Evolutionary conservation across 2,113 vertebrate species (phyloP), one percentile per base, ranked within the genome.

Genomic region (Orthochromis indermauri): DNA sequence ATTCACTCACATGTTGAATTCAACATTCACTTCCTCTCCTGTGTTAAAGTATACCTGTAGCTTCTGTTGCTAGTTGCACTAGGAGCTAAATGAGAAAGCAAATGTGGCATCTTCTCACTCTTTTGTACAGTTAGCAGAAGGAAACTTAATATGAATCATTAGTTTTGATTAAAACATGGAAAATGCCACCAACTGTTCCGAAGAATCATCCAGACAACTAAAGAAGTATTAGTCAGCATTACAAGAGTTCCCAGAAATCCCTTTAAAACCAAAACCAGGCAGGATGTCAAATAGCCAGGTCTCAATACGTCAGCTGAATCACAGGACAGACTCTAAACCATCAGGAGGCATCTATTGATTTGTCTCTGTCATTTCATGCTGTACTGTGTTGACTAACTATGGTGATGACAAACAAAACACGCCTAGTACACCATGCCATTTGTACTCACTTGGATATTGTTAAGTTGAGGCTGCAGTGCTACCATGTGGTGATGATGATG

Each of bases 121-220:
- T 28, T 80, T 8, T 47, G 24, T 10, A 81, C 47, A 76, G 35
- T 88, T 81, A 85, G 63, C 71, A 68, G 26, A 61, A 71, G 33
- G 31, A 13, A 31, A 82, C n/a, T 47, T 21, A 11, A 59, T 10
- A 28, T 89, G 87, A 85, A 47, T 91, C 82, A n/a, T 63, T 83
- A 55, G 24, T 14, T 21, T 51, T 33, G 63, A 91, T 31, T 42
- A 45, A 88, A 49, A n/a, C 19, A 3, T 53, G 16, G 10, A 82
- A 90, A 93, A 91, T 89, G 66, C 76, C 86, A 86, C 91, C 90
- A 90, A 86, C 66, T 90, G 92, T 66, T 87, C 28, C 2, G 4
- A 28, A 81, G 54, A 54, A 42, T 68, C 21, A 10, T 54, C 57
- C 86, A 71, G 49, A 17, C 54, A 63, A 47, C 28, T 7, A n/a